Percentiles rank a stretch among this genome's conserved stretches.
These are phyloP conservation scores for Musca domestica DNA, from an alignment of 1,140 invertebrate genomes.

Conservation along the genomic window DNA sequence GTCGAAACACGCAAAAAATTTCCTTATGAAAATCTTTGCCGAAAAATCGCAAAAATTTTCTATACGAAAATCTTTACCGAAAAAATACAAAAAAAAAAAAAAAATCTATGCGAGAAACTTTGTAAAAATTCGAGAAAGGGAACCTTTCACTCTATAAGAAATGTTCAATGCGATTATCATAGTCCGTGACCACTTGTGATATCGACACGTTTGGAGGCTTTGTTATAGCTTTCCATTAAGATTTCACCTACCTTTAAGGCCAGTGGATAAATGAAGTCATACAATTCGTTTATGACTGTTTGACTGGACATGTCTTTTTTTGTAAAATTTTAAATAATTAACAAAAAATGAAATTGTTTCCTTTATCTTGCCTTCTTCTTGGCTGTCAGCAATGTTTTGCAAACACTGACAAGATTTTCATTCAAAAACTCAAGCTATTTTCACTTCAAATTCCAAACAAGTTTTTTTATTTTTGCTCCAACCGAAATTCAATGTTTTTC, in stretches of 20 bases:
- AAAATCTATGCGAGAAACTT: no score
- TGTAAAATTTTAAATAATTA: background rate
- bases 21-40: no score
- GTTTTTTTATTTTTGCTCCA: no score
- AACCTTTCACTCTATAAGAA: constrained; percentile 65
- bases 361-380: background rate
- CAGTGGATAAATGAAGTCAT: constrained; percentile 58
- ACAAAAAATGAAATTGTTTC: background rate
- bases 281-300: constrained; percentile 59
- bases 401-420: constrained; percentile 18
- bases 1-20: no score
- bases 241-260: constrained; percentile 44
- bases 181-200: constrained; percentile 77
- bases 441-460: background rate
- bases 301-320: constrained; percentile 27
- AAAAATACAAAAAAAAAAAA: no score
- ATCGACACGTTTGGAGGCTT: constrained; percentile 50
- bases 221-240: constrained; percentile 57
- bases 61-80: no score
- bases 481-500: no score
- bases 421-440: background rate
- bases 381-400: constrained; percentile 3
- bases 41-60: no score
- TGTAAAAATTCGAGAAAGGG: no score
- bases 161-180: constrained; percentile 77